These are phyloP conservation scores for Sparus aurata DNA, from an alignment of 2,797 vertebrate species.

Conservation along the genomic window DNA sequence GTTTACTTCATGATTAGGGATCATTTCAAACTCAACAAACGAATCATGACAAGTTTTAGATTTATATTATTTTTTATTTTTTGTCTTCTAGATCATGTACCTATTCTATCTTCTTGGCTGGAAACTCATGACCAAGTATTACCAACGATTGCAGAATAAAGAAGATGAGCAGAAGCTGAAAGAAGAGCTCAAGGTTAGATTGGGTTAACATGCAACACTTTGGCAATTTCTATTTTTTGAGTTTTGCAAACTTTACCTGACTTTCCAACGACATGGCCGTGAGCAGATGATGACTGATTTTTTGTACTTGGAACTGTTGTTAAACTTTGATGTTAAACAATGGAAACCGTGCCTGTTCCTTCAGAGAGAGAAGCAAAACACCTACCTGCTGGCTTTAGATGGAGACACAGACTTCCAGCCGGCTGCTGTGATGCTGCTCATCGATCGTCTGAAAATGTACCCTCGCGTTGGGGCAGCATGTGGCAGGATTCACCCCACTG, in stretches of 20 bases:
- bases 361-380: slow-evolving; percentile 81
- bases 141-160: slow-evolving; percentile 24
- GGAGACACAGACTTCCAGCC: slow-evolving; percentile 87
- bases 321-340: too few species aligned
- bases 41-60: not conserved
- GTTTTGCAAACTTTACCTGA: too few species aligned
- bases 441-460: slow-evolving; percentile 83
- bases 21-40: not conserved
- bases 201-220: not conserved
- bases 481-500: slow-evolving; percentile 86
- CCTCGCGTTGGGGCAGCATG: slow-evolving; percentile 82
- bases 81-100: slow-evolving; percentile 84
- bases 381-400: slow-evolving; percentile 83
- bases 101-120: slow-evolving; percentile 82
- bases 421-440: slow-evolving; percentile 78
- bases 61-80: not conserved
- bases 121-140: slow-evolving; percentile 74
- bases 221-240: too few species aligned
- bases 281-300: too few species aligned
- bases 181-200: slow-evolving; percentile 54
- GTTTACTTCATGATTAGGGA: not conserved
- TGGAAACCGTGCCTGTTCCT: not conserved
- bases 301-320: too few species aligned
- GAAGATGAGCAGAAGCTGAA: slow-evolving; percentile 1
- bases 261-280: too few species aligned